Conservation (phyloP, 2,888 invertebrate genomes). For the Drosophila falleni region DNA sequence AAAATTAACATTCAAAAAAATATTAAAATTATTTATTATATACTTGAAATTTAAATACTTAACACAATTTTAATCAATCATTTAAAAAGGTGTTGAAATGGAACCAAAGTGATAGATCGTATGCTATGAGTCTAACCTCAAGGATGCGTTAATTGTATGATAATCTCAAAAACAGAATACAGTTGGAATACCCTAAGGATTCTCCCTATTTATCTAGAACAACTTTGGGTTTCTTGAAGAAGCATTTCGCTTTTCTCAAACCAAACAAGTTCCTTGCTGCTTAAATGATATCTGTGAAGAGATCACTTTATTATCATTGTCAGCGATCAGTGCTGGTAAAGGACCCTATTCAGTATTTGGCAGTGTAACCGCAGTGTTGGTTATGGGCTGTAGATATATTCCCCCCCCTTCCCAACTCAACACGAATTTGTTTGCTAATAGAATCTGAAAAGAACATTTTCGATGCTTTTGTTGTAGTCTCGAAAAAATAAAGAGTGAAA, state of each 20-base stretch:
- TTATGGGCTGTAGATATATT: conserved; percentile 10
- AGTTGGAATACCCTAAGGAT: not conserved
- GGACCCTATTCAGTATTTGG: conserved; percentile 2
- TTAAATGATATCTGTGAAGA: conserved; percentile 2
- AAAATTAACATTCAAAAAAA: too few relatives aligned
- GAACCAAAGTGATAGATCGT: not conserved
- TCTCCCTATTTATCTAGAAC: not conserved
- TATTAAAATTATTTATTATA: too few relatives aligned
- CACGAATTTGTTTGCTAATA: conserved; percentile 79
- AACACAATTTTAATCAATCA: not conserved
- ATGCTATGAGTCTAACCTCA: not conserved
- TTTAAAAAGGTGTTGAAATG: conserved; percentile 19
- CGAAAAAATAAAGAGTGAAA: conserved; percentile 6
- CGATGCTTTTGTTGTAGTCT: conserved; percentile 54
- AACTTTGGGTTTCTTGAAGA: not conserved
- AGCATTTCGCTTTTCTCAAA: not conserved
- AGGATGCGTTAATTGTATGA: not conserved
- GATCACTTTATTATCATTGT: conserved; percentile 59
- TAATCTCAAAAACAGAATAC: not conserved
- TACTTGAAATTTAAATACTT: too few relatives aligned
- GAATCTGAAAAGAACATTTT: conserved; percentile 76
- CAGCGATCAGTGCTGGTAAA: conserved; percentile 47
- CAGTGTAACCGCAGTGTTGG: conserved; percentile 55
- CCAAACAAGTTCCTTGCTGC: conserved; percentile 34
- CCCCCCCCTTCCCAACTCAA: not conserved